These are phyloP conservation scores for Muschampia plurimacula DNA, from an alignment of 2,888 invertebrate genomes.

Conservation along the genomic window DNA sequence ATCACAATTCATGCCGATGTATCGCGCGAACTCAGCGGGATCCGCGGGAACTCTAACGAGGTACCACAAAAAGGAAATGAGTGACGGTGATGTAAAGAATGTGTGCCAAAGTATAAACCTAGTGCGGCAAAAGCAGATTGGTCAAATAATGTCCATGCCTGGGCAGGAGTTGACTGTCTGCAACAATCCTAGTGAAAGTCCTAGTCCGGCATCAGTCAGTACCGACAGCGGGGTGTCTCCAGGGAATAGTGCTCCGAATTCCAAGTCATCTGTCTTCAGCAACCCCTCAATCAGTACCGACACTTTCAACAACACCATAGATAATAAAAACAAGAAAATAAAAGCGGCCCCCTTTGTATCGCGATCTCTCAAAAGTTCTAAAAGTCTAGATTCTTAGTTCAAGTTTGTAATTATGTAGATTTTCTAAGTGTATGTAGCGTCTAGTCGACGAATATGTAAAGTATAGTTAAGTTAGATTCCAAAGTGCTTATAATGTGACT, in stretches of 20 bases:
- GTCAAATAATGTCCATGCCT: conserved; percentile 78
- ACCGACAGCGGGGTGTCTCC: conserved; percentile 80
- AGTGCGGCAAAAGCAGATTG: conserved; percentile 81
- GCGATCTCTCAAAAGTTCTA: conserved; percentile 78
- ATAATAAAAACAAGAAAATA: conserved; percentile 70
- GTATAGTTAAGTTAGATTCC: conserved; percentile 76
- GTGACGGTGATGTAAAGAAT: conserved; percentile 68
- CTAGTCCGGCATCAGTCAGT: conserved; percentile 77
- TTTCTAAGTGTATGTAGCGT: conserved; percentile 82
- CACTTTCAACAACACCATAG: conserved; percentile 55
- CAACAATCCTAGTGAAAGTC: conserved; percentile 74
- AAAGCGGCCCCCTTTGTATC: conserved; percentile 61
- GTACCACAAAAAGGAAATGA: conserved; percentile 73
- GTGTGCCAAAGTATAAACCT: conserved; percentile 84
- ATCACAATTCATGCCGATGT: conserved; percentile 77
- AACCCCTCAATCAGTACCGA: conserved; percentile 60
- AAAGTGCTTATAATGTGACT: conserved; percentile 77
- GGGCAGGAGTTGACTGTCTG: conserved; percentile 80
- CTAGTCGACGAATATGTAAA: conserved; percentile 64
- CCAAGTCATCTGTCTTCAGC: conserved; percentile 72
- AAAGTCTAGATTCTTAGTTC: conserved; percentile 81
- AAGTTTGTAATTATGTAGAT: conserved; percentile 83
- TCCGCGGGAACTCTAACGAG: conserved; percentile 79
- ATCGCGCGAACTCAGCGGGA: conserved; percentile 77
- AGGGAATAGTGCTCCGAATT: conserved; percentile 73